A percentile compares a stretch with the other conserved stretches of the same genome.
These are phyloP conservation scores for Enteromius treurensis DNA, from an alignment of 2,797 vertebrate species.

Conservation along the genomic window DNA sequence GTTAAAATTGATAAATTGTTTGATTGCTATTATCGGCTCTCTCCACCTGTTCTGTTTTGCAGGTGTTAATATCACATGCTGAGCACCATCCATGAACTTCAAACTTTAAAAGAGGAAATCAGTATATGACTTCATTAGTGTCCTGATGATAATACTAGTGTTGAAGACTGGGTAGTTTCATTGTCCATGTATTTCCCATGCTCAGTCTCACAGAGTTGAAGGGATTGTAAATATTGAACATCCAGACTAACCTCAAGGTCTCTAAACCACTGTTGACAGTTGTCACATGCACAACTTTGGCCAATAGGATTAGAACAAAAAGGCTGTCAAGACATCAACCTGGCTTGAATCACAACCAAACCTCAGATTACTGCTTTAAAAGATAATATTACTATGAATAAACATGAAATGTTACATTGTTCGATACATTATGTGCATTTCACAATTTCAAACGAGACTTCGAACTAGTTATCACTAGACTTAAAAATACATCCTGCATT, in stretches of 20 bases:
- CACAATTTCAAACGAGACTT: not conserved
- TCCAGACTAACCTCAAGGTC: not conserved
- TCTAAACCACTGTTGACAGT: slow-evolving; percentile 11
- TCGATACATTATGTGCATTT: not conserved
- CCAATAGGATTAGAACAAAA: slow-evolving; percentile 7
- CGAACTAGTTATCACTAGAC: not conserved
- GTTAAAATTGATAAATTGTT: not conserved
- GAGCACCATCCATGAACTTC: not conserved
- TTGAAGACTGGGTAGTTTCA: not conserved
- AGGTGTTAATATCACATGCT: not conserved
- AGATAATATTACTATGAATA: not conserved
- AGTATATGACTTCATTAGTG: not conserved
- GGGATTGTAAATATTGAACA: slow-evolving; percentile 29
- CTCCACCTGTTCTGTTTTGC: slow-evolving; percentile 2
- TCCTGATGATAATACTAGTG: not conserved
- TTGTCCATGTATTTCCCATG: slow-evolving; percentile 11
- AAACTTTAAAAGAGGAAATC: slow-evolving; percentile 11
- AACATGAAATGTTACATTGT: not conserved
- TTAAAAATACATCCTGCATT: not conserved
- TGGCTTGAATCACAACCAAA: slow-evolving; percentile 1
- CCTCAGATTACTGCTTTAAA: not conserved
- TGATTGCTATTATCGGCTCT: not conserved
- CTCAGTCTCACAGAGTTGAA: not conserved
- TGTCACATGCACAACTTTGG: slow-evolving; percentile 19
- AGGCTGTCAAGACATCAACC: not conserved